Conservation (phyloP, 2,888 invertebrate genomes). For the Lamellibrachia satsuma region DNA sequence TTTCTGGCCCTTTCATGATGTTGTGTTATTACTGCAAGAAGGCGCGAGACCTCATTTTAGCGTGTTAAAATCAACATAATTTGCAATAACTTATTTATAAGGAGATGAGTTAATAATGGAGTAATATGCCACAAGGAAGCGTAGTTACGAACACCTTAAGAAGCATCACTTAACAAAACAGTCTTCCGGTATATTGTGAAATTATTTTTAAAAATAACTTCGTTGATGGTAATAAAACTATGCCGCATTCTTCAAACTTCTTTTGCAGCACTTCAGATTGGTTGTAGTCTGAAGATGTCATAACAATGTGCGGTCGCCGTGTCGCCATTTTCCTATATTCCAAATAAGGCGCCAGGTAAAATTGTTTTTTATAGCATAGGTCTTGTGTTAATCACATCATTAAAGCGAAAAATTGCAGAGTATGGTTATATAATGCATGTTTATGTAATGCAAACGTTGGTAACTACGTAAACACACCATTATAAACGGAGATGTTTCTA, state of each 20-base stretch:
- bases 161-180: background rate
- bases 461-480: background rate
- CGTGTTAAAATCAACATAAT: background rate
- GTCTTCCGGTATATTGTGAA: background rate
- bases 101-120: too few relatives aligned
- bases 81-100: background rate
- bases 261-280: background rate
- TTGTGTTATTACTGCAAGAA: background rate
- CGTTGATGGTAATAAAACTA: background rate
- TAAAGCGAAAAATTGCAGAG: background rate
- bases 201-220: background rate
- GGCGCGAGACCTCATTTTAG: background rate
- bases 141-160: too few relatives aligned
- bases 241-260: background rate
- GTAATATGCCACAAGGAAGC: too few relatives aligned
- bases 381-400: background rate
- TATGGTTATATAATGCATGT: background rate
- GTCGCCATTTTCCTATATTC: background rate
- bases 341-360: background rate
- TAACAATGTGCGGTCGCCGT: too few relatives aligned
- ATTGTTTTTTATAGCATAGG: background rate
- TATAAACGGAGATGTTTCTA: background rate
- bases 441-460: background rate
- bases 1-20: too few relatives aligned
- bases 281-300: background rate